Evolutionary conservation across 2,113 vertebrate genomes (phyloP).

Genomic region (chimpanzee (Pan troglodytes)): NHGRI_mPanTro3-v2.1_pri NC_072404.2:57416001-57416500

Average conservation of each 20-base stretch:
- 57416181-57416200: background rate
- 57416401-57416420: too few relatives aligned
- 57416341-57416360: background rate
- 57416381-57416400: background rate
- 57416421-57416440: background rate
- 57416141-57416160: background rate
- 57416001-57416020: background rate
- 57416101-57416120: background rate
- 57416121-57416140: background rate
- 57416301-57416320: background rate
- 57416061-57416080: too few relatives aligned
- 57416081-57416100: fast-evolving
- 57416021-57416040: fast-evolving
- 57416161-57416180: background rate
- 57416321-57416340: background rate
- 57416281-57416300: background rate
- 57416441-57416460: background rate
- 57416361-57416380: background rate
- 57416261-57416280: background rate
- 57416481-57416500: background rate
- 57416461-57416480: background rate
- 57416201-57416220: background rate
- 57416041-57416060: fast-evolving
- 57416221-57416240: background rate
- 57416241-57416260: background rate